Percentiles rank a stretch among this genome's conserved stretches.
These are phyloP conservation scores for Pteropus rufus DNA, from an alignment of 2,797 vertebrate species.

Conservation along the genomic window DNA sequence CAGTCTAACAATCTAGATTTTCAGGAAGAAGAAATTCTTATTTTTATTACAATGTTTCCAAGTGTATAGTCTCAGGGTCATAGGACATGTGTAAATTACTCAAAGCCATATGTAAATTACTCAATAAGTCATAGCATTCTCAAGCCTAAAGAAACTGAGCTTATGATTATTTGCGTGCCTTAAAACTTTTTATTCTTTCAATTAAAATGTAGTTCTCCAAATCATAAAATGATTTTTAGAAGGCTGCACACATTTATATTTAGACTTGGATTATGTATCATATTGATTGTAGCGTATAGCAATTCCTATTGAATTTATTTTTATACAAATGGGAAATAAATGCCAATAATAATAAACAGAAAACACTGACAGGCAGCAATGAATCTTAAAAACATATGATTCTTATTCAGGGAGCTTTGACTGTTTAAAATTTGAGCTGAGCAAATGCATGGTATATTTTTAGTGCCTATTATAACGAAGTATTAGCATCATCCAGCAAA, in stretches of 20 bases:
- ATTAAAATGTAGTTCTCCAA: not conserved
- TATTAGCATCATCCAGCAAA: conserved; percentile 24
- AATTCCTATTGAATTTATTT: conserved; percentile 54
- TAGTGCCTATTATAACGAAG: conserved; percentile 7
- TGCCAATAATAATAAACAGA: conserved; percentile 50
- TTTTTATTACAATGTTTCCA: not conserved
- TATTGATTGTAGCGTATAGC: conserved; percentile 37
- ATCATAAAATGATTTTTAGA: not conserved
- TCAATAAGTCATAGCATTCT: not conserved
- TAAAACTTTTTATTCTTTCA: not conserved
- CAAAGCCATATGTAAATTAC: not conserved
- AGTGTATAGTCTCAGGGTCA: not conserved
- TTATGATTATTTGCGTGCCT: not conserved
- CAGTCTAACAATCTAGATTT: not conserved
- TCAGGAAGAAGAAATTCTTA: not conserved
- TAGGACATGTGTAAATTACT: not conserved
- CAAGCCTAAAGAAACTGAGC: not conserved
- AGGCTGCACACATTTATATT: not conserved
- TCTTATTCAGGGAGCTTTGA: not conserved
- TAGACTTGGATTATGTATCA: not conserved
- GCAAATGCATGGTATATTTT: not conserved
- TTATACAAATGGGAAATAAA: conserved; percentile 64
- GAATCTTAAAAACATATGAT: not conserved
- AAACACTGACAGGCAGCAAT: conserved; percentile 46
- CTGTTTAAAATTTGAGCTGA: conserved; percentile 6